Evolutionary conservation across 2,888 invertebrate genomes (phyloP), one percentile per base, ranked within the genome.

Genomic region (Eupithecia exiguata): DNA sequence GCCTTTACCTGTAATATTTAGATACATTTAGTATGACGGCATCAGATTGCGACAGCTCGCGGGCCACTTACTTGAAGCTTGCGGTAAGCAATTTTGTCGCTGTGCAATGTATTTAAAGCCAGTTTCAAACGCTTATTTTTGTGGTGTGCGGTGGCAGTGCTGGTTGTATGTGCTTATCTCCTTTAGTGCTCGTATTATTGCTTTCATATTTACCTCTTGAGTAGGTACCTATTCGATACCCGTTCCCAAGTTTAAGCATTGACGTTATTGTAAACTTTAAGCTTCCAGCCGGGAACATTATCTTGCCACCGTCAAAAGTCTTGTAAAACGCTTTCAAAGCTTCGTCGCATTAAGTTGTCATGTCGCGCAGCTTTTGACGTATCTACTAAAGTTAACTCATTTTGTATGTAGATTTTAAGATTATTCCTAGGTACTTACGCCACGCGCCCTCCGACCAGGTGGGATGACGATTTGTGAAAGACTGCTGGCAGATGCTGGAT

Each of bases 361-460:
- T 72, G 73, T 70, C 68, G 63, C 70, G 69, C 70, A 72, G 74
- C 68, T 71, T 66, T 38, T 74, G 75, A 72, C 74, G 71, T 61
- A 74, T 61, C 71, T 58, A 12, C 21, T 53, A 21, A 53, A 25
- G 25, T 58, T 12, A 14, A 25, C 25, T 12, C 25, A 25, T 58
- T 21, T 58, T 58, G 14, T 58, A 21, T 58, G 12, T 58, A 58
- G 49, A 21, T 10, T 10, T 21, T 10, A 21, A 53, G 21, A 2
- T 7, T 18, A 7, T 46, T 16, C 43, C 9, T 18, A 46, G 18
- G 7, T 18, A 6, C 18, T 16, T 40, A 35, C 35, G 35, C n/a
- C n/a, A n/a, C n/a, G n/a, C n/a, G n/a, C n/a, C n/a, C n/a, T n/a
- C n/a, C n/a, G n/a, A n/a, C n/a, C n/a, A n/a, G n/a, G n/a, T n/a